These are phyloP conservation scores for Mercenaria mercenaria DNA, from an alignment of 1,140 invertebrate genomes.

Conservation along the genomic window DNA sequence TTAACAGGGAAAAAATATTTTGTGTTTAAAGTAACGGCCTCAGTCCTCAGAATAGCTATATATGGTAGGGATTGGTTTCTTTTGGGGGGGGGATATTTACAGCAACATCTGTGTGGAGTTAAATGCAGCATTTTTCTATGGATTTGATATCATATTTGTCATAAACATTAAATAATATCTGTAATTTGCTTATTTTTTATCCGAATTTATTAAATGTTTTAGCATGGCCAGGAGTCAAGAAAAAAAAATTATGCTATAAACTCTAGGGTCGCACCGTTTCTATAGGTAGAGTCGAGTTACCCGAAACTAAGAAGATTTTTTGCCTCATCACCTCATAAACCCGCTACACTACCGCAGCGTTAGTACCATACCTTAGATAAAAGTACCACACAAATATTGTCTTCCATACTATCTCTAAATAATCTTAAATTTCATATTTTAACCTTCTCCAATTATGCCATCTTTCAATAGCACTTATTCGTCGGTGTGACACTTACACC, in stretches of 20 bases:
- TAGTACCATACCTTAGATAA: not conserved
- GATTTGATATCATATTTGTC: slow-evolving; percentile 1
- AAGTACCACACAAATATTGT: not conserved
- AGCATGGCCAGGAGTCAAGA: not conserved
- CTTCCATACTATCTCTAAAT: slow-evolving; percentile 25
- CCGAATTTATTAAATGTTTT: not conserved
- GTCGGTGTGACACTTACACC: slow-evolving; percentile 4
- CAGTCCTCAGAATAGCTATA: not conserved
- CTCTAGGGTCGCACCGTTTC: slow-evolving; percentile 32
- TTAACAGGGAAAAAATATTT: not conserved
- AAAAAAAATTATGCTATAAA: not conserved
- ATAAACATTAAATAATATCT: not conserved
- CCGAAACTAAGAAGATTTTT: slow-evolving; percentile 16
- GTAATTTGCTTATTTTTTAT: not conserved
- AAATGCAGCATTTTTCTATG: not conserved
- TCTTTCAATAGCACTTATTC: slow-evolving; percentile 19
- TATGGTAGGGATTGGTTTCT: not conserved
- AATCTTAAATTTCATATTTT: slow-evolving; percentile 25
- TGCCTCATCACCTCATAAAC: slow-evolving; percentile 16
- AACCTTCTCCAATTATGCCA: slow-evolving; percentile 18
- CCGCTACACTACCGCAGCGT: not conserved
- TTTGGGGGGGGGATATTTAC: not conserved
- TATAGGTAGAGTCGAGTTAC: slow-evolving; percentile 27
- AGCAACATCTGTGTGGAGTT: not conserved
- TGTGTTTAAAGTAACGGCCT: not conserved